Evolutionary conservation across 2,888 invertebrate genomes (phyloP), one percentile per base, ranked within the genome.

Genomic region (Ichneumoninae sp.): DNA sequence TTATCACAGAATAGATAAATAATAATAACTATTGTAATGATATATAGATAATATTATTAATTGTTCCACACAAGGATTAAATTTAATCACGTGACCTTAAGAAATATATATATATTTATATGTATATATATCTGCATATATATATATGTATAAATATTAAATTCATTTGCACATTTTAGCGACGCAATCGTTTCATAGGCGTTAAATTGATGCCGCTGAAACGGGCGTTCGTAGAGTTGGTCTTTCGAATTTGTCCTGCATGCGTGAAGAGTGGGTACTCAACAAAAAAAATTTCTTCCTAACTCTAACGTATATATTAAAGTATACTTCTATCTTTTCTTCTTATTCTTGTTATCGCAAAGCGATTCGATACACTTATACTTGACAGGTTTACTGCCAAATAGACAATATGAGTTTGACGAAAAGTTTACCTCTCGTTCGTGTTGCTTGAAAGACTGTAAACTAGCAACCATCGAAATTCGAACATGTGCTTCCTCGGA

Each of bases 1-100:
- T 76, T 33, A 80, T 76, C 83, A 80, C 80, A 36, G 30, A 80
- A 76, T 80, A 80, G 76, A 80, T 80, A 22, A 76, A 80, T 76
- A 65, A 71, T 50, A 4, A 69, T 75, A 80, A 40, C 50, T 16
- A 74, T 54, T 54, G 47, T 74, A 16, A 60, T 80, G 40, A 40
- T n/a, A 69, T 60, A 50, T 22, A 54, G 22, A 75, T 69, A 36
- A 36, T 44, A 50, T 47, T 52, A 50, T 52, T 68, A 76, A 80
- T 76, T 62, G 47, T 80, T 79, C 65, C 79, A n/a, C 22, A 75
- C 47, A 83, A 57, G 50, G 66, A 65, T 66, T 75, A 75, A 52
- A 74, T 3, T 30, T 83, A 74, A 79, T 52, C 71, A 65, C 65
- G 80, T 80, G 65, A 66, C 57, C 66, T 72, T 40, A 75, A 70